A percentile compares a stretch with the other conserved stretches of the same genome.
phyloP scores from a whole-genome alignment of 2,888 invertebrate genomes.

The Melikaiella ostensackeni region DNA sequence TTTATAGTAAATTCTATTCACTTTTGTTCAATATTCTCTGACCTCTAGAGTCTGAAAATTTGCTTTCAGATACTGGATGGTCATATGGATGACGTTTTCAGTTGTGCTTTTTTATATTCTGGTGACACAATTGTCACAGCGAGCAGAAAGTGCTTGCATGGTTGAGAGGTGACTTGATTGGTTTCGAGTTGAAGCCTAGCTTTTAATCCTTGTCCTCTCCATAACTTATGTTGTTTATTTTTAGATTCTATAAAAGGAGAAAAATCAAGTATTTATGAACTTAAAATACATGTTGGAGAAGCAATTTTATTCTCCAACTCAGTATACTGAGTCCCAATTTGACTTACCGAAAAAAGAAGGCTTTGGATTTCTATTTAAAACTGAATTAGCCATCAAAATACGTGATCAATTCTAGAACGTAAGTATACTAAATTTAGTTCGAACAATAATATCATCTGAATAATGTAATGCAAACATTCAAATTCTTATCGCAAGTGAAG shows the following conservation, averaged over 20 bases:
- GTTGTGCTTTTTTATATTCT: conserved; percentile 88
- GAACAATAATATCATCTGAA: not conserved
- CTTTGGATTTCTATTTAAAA: not conserved
- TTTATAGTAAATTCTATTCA: too few species aligned
- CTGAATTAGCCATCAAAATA: not conserved
- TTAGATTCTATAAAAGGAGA: conserved; percentile 53
- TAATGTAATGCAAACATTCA: not conserved
- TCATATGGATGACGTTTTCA: conserved; percentile 89
- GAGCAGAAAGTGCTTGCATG: conserved; percentile 89
- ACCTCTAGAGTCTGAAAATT: conserved; percentile 82
- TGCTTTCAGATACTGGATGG: conserved; percentile 87
- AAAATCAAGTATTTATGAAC: too few species aligned
- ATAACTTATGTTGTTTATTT: conserved; percentile 64
- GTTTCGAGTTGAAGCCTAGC: conserved; percentile 78
- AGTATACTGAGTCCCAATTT: not conserved
- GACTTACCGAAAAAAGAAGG: not conserved
- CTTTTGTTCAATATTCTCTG: conserved; percentile 78
- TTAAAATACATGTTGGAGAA: too few species aligned
- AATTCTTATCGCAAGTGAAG: not conserved
- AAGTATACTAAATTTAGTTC: not conserved
- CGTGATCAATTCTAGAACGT: not conserved
- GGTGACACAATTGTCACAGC: conserved; percentile 89
- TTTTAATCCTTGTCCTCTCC: conserved; percentile 62
- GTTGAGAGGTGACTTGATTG: conserved; percentile 89
- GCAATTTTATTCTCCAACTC: too few species aligned